Conservation (phyloP, 1,140 invertebrate genomes). For the Drosophila albomicans region DNA sequence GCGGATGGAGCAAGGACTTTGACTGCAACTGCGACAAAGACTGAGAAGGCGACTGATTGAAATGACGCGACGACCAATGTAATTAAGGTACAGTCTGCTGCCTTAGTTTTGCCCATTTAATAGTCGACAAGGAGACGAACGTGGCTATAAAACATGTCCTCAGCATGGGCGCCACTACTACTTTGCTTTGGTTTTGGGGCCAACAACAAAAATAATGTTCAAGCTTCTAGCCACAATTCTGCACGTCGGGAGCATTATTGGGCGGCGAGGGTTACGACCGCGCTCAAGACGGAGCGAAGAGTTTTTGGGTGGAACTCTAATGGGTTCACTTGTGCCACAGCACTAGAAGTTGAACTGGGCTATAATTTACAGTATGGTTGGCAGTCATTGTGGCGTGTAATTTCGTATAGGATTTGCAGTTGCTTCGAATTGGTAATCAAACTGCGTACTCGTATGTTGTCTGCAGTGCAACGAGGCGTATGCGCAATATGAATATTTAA, state of each 20-base stretch:
- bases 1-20: not conserved
- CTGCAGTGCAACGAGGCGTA: conserved; percentile 61
- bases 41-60: conserved; percentile 44
- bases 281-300: not conserved
- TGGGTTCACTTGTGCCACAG: conserved; percentile 32
- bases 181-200: conserved; percentile 34
- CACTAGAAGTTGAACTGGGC: conserved; percentile 22
- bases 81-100: conserved; percentile 61
- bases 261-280: conserved; percentile 53
- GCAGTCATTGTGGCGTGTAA: conserved; percentile 42
- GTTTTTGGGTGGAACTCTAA: conserved; percentile 27
- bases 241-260: conserved; percentile 48
- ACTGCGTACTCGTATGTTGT: conserved; percentile 27
- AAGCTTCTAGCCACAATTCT: conserved; percentile 66
- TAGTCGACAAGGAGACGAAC: conserved; percentile 21
- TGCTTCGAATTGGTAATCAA: conserved; percentile 46
- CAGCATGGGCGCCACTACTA: conserved; percentile 11
- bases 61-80: conserved; percentile 57
- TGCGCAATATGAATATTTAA: conserved; percentile 77
- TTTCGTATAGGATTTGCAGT: conserved; percentile 34
- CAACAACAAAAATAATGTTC: conserved; percentile 60
- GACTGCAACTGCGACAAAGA: not conserved
- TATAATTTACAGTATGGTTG: conserved; percentile 40
- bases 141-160: conserved; percentile 45
- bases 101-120: conserved; percentile 30